A percentile compares a stretch with the other conserved stretches of the same genome.
These are phyloP conservation scores for Cactoblastis cactorum DNA, from an alignment of 2,888 invertebrate species.

Conservation along the genomic window DNA sequence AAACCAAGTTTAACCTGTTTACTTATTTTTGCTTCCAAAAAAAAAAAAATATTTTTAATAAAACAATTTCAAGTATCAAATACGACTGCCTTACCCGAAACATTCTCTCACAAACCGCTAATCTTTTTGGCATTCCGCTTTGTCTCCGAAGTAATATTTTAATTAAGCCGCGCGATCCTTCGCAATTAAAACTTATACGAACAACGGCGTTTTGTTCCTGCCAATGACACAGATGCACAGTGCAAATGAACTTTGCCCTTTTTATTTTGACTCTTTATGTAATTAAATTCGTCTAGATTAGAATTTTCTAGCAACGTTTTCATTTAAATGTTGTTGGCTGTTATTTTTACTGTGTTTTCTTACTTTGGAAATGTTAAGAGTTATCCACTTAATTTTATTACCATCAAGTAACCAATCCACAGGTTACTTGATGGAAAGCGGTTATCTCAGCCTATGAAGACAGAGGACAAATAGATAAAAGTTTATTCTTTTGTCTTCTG, in stretches of 20 bases:
- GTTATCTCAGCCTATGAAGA: too few species aligned
- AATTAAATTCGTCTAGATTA: constrained; percentile 1
- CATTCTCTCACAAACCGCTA: constrained; percentile 36
- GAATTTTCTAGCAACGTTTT: too few species aligned
- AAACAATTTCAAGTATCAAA: not conserved
- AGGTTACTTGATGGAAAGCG: too few species aligned
- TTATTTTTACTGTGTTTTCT: not conserved
- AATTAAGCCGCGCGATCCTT: constrained; percentile 48
- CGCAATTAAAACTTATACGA: constrained; percentile 64
- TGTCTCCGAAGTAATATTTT: constrained; percentile 65
- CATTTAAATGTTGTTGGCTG: not conserved
- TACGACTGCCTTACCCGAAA: not conserved
- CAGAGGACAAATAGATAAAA: too few species aligned
- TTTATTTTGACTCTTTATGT: constrained; percentile 6
- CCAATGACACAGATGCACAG: constrained; percentile 51
- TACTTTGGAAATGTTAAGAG: too few species aligned
- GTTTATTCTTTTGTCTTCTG: too few species aligned
- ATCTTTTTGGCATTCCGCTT: constrained; percentile 56
- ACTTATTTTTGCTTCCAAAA: too few species aligned
- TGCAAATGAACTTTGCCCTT: constrained; percentile 29
- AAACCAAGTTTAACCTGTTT: too few species aligned
- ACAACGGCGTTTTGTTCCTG: constrained; percentile 56
- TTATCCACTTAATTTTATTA: too few species aligned
- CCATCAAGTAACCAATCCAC: too few species aligned
- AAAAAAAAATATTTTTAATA: not conserved